Evolutionary conservation across 2,797 vertebrate species (phyloP), one percentile per base, ranked within the genome.

Genomic region (Emys orbicularis): DNA sequence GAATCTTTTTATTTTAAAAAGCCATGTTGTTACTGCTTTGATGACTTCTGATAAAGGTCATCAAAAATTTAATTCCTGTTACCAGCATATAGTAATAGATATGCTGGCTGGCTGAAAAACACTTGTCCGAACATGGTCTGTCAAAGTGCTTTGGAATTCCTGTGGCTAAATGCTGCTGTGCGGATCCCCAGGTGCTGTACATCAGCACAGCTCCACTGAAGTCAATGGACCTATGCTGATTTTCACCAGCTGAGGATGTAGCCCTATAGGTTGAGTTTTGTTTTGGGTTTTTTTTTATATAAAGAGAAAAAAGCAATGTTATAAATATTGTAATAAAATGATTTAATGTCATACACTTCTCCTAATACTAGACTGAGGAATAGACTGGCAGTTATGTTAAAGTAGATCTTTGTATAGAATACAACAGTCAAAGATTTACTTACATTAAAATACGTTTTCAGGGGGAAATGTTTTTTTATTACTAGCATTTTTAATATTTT

Each of bases 361-460:
- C 92, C 82, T 87, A 82, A 85, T 90, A 90, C 61, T 94, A 94
- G 81, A 94, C 86, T 90, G 84, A 96, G 72, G 47, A 97, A 88
- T 29, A 90, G 83, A 97, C 90, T 8, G 8, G 59, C 90, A 95
- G 90, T 96, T 96, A 96, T 90, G 37, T 96, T 95, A 96, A 95
- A 97, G 92, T 92, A 84, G 87, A 97, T 76, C 85, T 97, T 96
- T 97, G 31, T 92, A 96, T 95, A 96, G 96, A 97, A 77, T 57
- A 95, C 54, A 52, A 92, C 41, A 85, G 87, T 96, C 92, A 86
- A 94, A 82, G 96, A 97, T 79, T 97, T 97, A 95, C 80, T 93
- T 94, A 59, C 80, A 93, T 93, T 95, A 94, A 84, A 96, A 93
- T 90, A 79, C 41, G 88, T 76, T 92, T 95, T 68, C 87, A 90